Base-by-base conservation (phyloP, 1,140 invertebrate species). In the Drosophila nannoptera region DNA sequence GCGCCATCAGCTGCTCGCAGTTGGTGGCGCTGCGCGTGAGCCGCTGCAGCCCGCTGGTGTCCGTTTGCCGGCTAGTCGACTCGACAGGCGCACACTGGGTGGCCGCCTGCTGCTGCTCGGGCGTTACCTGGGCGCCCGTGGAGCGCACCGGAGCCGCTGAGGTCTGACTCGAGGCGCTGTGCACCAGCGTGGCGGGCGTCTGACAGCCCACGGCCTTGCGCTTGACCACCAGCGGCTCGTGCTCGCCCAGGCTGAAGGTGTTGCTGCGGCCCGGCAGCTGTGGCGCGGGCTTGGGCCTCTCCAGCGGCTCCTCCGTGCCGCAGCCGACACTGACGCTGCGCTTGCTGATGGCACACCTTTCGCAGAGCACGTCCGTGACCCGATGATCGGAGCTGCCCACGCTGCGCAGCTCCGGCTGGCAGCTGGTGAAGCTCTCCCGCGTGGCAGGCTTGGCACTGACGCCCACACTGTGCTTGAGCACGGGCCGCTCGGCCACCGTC, bases 331-430 rank as follows among this genome's bases (percentile, higher is more conserved):
- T 90, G 6, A 92, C 75, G 36, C 74, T 88, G n/a, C 74, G 78
- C 61, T 90, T 92, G 32, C 64, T 63, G 0, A 89, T 72, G 11
- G 84, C 89, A 78, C 92, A 93, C 80, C 90, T 91, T 9, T 90
- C 89, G 81, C 92, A 93, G 9, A 90, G 70, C 22, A 89, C 81
- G 58, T 91, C 90, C 43, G 81, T 81, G 14, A 91, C 81, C 4
- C 86, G 90, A 58, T 90, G 87, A 32, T 91, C 90, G 4, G 91
- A 91, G 63, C 89, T 83, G 49, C 90, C 92, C 36, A 91, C 76
- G 49, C 90, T 90, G 42, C 87, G 82, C 4, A 86, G 87, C 50
- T 89, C 87, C 16, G 90, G 89, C 45, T 78, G 86, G 64, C 90
- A 90, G 53, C 87, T 88, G 40, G 90, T 77, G 46, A 73, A 87